Evolutionary conservation across 1,140 invertebrate species (phyloP).

Genomic region (Muscidifurax raptorellus): DNA sequence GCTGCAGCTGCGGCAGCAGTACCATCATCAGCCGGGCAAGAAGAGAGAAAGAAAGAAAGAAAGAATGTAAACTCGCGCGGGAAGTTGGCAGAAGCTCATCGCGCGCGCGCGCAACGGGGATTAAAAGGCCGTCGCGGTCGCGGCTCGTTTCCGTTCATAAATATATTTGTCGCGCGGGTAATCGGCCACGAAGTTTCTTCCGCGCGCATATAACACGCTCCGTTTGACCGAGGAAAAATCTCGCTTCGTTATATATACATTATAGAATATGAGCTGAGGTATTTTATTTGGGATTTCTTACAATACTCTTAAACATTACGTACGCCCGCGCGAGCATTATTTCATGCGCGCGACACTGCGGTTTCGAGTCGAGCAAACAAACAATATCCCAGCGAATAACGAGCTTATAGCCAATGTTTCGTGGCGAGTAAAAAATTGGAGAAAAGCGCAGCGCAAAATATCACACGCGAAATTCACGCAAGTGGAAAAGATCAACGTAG

Average conservation of each 20-base stretch:
- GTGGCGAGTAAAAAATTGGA: no score
- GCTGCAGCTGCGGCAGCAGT: no score
- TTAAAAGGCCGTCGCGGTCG: conserved; percentile 37
- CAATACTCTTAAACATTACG: conserved; percentile 25
- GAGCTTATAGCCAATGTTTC: no score
- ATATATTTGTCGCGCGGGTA: conserved; percentile 48
- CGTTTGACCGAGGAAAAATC: conserved; percentile 28
- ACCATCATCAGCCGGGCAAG: neutral
- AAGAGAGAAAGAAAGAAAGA: neutral
- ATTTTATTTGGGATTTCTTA: conserved; percentile 8
- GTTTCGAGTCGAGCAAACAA: no score
- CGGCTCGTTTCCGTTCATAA: conserved; percentile 42
- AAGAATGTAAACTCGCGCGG: neutral
- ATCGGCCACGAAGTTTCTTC: conserved; percentile 33
- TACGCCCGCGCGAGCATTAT: no score
- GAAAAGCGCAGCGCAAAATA: neutral
- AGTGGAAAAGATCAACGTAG: neutral
- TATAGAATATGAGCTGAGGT: no score
- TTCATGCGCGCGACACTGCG: neutral
- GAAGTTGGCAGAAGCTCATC: neutral
- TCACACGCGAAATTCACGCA: neutral
- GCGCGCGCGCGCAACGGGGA: conserved; percentile 26
- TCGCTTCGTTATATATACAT: conserved; percentile 42
- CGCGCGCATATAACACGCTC: neutral
- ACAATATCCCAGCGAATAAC: neutral